Percentiles rank a stretch among this genome's conserved stretches.
Evolutionary conservation across 1,140 invertebrate species (phyloP).

Genomic region (Cecropterus lyciades): DNA sequence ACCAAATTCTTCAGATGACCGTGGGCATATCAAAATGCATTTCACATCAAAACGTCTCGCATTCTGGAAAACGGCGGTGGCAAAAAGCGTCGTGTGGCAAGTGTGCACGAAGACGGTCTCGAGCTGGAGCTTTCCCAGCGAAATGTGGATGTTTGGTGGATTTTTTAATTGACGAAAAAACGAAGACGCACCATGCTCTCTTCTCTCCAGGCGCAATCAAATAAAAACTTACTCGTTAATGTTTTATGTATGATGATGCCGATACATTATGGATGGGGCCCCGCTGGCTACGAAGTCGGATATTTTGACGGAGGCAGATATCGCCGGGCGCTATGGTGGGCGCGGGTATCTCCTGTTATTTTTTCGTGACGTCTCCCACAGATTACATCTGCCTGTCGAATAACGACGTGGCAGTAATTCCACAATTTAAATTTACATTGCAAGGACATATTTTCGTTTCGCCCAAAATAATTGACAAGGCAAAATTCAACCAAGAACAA

Average conservation of each 20-base stretch:
- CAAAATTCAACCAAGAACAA: too few species aligned
- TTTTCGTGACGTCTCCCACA: constrained; percentile 49
- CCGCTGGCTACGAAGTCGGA: constrained; percentile 67
- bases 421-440: constrained; percentile 23
- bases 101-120: constrained; percentile 57
- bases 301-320: constrained; percentile 77
- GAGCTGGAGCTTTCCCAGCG: constrained; percentile 73
- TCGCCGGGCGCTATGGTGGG: constrained; percentile 70
- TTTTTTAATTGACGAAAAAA: constrained; percentile 78
- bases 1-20: constrained; percentile 14
- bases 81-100: constrained; percentile 61
- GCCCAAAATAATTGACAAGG: background rate
- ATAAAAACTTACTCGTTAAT: constrained; percentile 81
- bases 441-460: constrained; percentile 16
- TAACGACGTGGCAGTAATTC: constrained; percentile 40
- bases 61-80: constrained; percentile 54
- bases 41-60: constrained; percentile 58
- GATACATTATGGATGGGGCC: constrained; percentile 79
- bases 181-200: constrained; percentile 50
- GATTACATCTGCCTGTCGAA: constrained; percentile 63
- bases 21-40: constrained; percentile 54
- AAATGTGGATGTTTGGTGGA: constrained; percentile 65
- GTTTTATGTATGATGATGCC: constrained; percentile 76
- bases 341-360: constrained; percentile 47
- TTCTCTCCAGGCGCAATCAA: constrained; percentile 67